phyloP scores from a whole-genome alignment of 1,140 invertebrate species.

The Macrotrachela quadricornifera region DNA sequence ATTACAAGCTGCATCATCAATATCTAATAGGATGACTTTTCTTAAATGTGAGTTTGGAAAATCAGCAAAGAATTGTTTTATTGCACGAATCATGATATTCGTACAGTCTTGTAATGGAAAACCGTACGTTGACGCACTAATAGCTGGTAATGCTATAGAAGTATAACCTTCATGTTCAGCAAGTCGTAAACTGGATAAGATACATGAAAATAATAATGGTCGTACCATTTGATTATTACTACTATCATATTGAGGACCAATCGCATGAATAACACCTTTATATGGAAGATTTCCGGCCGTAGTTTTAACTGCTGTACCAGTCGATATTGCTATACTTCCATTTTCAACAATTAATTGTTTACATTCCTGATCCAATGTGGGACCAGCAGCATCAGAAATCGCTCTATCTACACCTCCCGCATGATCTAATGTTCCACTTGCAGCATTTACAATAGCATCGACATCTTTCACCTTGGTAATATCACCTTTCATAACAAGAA shows the following conservation, averaged over 20 bases:
- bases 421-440: constrained; percentile 50
- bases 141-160: constrained; percentile 1
- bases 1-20: too few relatives aligned
- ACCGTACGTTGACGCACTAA: neutral
- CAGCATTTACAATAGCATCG: constrained; percentile 76
- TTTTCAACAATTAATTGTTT: constrained; percentile 16
- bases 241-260: constrained; percentile 39
- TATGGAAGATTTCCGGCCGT: constrained; percentile 58
- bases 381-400: constrained; percentile 44
- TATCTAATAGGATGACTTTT: too few relatives aligned
- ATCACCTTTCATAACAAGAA: constrained; percentile 37
- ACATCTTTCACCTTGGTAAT: constrained; percentile 59
- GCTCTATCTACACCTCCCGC: constrained; percentile 63
- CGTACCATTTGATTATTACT: constrained; percentile 24
- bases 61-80: neutral
- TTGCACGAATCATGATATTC: neutral
- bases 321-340: constrained; percentile 47
- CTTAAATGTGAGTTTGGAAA: too few relatives aligned
- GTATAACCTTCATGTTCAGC: neutral
- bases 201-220: neutral
- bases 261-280: constrained; percentile 67
- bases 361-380: constrained; percentile 41
- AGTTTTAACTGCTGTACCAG: constrained; percentile 54
- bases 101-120: neutral
- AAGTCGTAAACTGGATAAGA: neutral